Percentiles rank a stretch among this genome's conserved stretches.
Evolutionary conservation across 2,797 vertebrate species (phyloP).

Genomic region (Typhlichthys eigenmanni): DNA sequence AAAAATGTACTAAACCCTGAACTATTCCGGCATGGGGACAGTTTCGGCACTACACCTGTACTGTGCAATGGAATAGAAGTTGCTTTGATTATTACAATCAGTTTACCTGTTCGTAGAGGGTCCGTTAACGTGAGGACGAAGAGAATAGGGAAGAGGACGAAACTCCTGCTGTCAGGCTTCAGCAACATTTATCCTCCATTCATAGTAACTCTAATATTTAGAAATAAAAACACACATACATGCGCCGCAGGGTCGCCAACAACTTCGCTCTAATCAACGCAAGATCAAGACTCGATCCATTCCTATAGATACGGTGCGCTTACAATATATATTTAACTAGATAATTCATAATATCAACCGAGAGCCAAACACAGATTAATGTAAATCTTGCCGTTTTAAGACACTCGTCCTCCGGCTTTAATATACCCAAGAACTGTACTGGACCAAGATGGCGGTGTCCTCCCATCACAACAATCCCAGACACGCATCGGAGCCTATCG

Average conservation of each 20-base stretch:
- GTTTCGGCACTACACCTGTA: too few relatives aligned
- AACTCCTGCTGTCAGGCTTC: conserved; percentile 92
- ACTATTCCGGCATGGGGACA: too few relatives aligned
- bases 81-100: neutral
- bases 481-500: conserved; percentile 66
- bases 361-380: neutral
- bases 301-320: neutral
- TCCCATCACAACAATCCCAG: conserved; percentile 79
- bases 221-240: conserved; percentile 60
- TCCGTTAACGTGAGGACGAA: conserved; percentile 90
- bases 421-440: conserved; percentile 43
- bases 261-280: conserved; percentile 30
- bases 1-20: too few relatives aligned
- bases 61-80: too few relatives aligned
- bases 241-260: conserved; percentile 47
- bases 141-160: conserved; percentile 89
- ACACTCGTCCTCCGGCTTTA: conserved; percentile 36
- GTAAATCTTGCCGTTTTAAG: conserved; percentile 20
- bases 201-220: conserved; percentile 86
- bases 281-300: conserved; percentile 28
- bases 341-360: conserved; percentile 23
- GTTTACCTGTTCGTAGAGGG: conserved; percentile 91
- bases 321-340: neutral
- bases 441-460: conserved; percentile 82
- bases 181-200: conserved; percentile 99